Percentiles rank a stretch among this genome's conserved stretches.
Conservation (phyloP, 1,140 invertebrate genomes). For the Adoxophyes honmai region DNA sequence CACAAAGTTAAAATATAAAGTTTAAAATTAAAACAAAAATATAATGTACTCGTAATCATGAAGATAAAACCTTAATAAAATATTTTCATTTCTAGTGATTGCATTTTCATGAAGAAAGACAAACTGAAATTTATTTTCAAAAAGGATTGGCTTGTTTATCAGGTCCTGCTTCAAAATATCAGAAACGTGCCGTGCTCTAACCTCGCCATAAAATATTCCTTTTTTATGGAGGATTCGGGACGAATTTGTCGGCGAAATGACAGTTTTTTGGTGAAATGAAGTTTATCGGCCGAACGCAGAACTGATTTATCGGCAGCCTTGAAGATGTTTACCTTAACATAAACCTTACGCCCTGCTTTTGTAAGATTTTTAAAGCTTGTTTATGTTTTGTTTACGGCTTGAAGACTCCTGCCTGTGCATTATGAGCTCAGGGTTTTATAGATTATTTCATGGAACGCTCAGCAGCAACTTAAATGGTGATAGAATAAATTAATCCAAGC, state of each 20-base stretch:
- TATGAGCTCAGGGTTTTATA: too few species aligned
- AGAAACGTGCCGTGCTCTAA: conserved; percentile 1
- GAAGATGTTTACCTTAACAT: conserved; percentile 22
- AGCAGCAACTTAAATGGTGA: too few species aligned
- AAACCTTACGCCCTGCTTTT: conserved; percentile 19
- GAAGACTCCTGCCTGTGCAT: not conserved
- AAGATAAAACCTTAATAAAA: too few species aligned
- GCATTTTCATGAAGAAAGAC: too few species aligned
- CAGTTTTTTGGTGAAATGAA: conserved; percentile 27
- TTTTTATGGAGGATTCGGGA: conserved; percentile 19
- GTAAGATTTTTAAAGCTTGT: conserved; percentile 5
- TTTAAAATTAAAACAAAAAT: too few species aligned
- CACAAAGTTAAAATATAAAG: too few species aligned
- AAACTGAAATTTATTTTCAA: too few species aligned
- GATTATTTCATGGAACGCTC: too few species aligned
- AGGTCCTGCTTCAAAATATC: conserved; percentile 5
- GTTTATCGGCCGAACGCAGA: conserved; percentile 10
- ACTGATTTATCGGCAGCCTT: conserved; percentile 20
- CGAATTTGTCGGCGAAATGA: conserved; percentile 24
- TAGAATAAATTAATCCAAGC: too few species aligned
- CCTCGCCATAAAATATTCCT: conserved; percentile 17
- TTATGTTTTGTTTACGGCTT: conserved; percentile 12
- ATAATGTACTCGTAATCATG: too few species aligned
- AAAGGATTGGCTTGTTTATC: not conserved
- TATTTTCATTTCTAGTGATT: too few species aligned